Conservation (phyloP, 2,113 vertebrate genomes). For the Anhinga anhinga region DNA sequence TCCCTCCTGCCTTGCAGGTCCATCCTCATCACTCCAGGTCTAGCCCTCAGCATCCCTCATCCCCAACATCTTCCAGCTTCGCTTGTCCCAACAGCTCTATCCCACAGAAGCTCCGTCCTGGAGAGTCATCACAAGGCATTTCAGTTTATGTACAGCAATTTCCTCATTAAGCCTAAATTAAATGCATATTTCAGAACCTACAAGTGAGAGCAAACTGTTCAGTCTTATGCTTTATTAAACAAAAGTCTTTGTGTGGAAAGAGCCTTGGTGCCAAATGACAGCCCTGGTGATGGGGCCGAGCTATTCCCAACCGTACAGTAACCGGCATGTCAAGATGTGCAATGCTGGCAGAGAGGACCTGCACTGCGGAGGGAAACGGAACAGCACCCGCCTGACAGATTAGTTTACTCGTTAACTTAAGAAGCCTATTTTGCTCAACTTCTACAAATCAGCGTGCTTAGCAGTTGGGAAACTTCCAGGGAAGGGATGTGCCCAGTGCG, state of each 20-base stretch:
- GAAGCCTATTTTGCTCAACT: not conserved
- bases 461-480: not conserved
- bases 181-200: conserved; percentile 69
- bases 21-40: not conserved
- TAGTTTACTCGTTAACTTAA: not conserved
- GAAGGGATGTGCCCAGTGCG: not conserved
- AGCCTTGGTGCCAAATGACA: conserved; percentile 12
- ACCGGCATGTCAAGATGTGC: not conserved
- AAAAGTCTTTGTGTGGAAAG: not conserved
- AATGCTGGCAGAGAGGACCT: not conserved
- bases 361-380: not conserved
- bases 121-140: not conserved
- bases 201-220: conserved; percentile 27
- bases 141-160: conserved; percentile 8
- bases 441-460: not conserved
- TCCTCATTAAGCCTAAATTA: conserved; percentile 59
- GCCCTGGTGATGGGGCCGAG: not conserved
- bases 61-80: not conserved
- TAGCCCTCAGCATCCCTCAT: not conserved
- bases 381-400: not conserved
- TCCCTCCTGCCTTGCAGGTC: not conserved
- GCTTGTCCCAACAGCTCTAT: not conserved
- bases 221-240: conserved; percentile 38
- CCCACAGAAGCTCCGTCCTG: not conserved
- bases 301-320: not conserved